Conservation (phyloP, 2,113 vertebrate species). For the Psephotus haematonotus region DNA sequence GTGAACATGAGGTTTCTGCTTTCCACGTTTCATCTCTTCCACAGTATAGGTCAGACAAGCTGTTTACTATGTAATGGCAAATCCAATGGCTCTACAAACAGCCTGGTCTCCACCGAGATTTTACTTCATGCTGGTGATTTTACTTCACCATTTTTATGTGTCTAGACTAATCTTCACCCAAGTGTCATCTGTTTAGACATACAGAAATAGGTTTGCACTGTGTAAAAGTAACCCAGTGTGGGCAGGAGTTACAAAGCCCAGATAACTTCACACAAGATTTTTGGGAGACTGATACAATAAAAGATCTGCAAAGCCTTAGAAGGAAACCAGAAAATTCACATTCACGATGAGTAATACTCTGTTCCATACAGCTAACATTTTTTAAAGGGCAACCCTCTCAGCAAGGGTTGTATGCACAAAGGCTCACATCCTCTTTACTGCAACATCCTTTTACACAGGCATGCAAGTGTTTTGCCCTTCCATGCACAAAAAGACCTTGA, state of each 20-base stretch:
- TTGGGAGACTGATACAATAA: neutral
- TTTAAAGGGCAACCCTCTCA: neutral
- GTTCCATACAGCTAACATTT: neutral
- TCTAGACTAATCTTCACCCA: neutral
- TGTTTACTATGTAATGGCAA: neutral
- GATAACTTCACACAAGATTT: neutral
- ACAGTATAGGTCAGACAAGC: fast-evolving
- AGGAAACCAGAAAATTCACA: neutral
- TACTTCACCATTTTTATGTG: neutral
- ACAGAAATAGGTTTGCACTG: neutral
- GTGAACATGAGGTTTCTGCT: neutral
- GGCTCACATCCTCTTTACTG: neutral
- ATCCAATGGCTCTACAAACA: neutral
- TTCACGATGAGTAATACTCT: neutral
- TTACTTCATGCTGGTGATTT: neutral
- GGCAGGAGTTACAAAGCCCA: neutral
- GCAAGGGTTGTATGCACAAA: neutral
- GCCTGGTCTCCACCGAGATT: neutral
- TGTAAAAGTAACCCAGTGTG: neutral
- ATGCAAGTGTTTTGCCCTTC: neutral
- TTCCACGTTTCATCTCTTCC: neutral
- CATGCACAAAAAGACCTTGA: neutral
- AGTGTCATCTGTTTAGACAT: neutral
- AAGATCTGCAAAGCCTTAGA: neutral
- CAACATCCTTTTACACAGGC: neutral